Percentiles rank a stretch among this genome's conserved stretches.
Conservation (phyloP, 1,140 invertebrate species). For the Bombus superbus region DNA sequence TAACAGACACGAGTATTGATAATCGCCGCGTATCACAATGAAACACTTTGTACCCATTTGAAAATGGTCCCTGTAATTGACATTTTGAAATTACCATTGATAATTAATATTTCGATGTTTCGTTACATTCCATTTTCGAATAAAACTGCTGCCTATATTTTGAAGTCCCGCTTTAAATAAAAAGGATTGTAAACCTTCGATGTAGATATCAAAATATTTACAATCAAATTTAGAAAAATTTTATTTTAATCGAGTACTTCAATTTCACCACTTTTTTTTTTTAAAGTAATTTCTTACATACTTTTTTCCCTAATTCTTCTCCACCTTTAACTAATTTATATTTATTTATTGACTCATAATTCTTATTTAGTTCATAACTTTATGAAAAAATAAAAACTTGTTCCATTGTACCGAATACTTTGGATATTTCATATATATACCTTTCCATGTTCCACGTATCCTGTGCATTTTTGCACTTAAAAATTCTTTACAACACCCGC, state of each 20-base stretch:
- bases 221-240: neutral
- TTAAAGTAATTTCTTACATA: neutral
- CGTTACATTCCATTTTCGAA: neutral
- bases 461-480: too few relatives aligned
- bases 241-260: neutral
- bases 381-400: too few relatives aligned
- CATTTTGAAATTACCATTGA: neutral
- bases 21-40: slow-evolving; percentile 18
- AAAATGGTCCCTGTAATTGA: neutral
- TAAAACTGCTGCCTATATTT: neutral
- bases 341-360: too few relatives aligned
- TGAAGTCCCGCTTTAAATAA: neutral
- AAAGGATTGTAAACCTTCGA: neutral
- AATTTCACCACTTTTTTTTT: too few relatives aligned
- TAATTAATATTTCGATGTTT: slow-evolving; percentile 11
- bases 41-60: slow-evolving; percentile 25
- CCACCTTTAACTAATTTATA: too few relatives aligned
- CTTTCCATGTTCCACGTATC: too few relatives aligned
- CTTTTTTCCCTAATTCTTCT: neutral
- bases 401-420: too few relatives aligned
- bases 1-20: slow-evolving; percentile 45
- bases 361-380: too few relatives aligned
- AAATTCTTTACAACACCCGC: neutral
- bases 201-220: neutral
- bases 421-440: too few relatives aligned